Conservation (phyloP, 2,797 vertebrate genomes). For the Gymnoscopelus braueri region DNA sequence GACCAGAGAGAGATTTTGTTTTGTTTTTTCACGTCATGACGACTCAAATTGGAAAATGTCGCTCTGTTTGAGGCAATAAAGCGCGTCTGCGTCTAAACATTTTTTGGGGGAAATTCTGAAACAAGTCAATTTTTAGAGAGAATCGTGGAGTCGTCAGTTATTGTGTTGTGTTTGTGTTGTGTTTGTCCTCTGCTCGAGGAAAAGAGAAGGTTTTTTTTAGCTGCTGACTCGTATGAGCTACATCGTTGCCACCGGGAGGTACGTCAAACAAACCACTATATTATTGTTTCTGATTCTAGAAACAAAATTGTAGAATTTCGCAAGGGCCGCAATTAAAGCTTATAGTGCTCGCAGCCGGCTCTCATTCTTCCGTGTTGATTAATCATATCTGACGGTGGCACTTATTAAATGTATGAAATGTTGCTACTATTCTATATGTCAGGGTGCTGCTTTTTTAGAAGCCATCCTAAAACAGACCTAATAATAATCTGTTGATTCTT, state of each 20-base stretch:
- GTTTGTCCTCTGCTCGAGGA: conserved; percentile 73
- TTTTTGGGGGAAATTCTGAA: conserved; percentile 69
- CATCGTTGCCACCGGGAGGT: conserved; percentile 81
- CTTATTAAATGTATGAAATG: conserved; percentile 34
- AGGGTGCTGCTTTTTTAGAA: conserved; percentile 61
- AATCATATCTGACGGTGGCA: conserved; percentile 41
- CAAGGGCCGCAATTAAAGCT: conserved; percentile 57
- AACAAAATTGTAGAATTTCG: conserved; percentile 62
- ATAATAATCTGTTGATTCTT: conserved; percentile 72
- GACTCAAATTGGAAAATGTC: conserved; percentile 69
- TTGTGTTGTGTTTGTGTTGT: too few relatives aligned
- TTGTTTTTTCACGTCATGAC: conserved; percentile 20
- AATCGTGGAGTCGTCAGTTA: conserved; percentile 20
- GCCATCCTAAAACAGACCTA: conserved; percentile 49
- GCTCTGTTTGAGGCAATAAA: conserved; percentile 43
- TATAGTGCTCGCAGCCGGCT: too few relatives aligned
- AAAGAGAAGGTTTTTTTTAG: conserved; percentile 71
- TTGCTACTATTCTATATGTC: conserved; percentile 31
- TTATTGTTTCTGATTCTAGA: conserved; percentile 61
- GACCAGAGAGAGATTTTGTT: conserved; percentile 7
- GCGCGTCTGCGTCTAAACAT: conserved; percentile 48
- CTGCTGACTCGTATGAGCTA: conserved; percentile 76
- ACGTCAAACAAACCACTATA: conserved; percentile 63
- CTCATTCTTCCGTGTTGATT: not conserved
- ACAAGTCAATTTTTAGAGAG: conserved; percentile 76